Conservation (phyloP, 2,888 invertebrate genomes). For the Pristionchus japonicus region DNA sequence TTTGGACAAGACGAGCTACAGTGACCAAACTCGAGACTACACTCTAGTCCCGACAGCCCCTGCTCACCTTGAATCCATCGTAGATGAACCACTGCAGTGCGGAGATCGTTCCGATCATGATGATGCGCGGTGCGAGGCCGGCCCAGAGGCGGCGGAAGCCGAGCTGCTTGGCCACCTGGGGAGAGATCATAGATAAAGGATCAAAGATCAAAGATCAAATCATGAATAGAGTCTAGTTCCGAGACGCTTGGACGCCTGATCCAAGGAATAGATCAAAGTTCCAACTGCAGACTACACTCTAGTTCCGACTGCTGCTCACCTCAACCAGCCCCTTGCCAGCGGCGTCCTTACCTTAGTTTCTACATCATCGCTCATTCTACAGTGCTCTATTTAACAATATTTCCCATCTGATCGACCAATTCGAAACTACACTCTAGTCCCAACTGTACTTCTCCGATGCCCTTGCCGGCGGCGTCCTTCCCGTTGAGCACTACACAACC, state of each 20-base stretch:
- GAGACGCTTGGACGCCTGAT: too few species aligned
- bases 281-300: neutral
- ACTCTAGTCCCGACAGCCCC: neutral
- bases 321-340: neutral
- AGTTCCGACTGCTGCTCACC: too few species aligned
- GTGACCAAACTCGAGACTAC: neutral
- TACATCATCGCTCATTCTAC: too few species aligned
- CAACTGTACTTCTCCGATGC: constrained; percentile 5
- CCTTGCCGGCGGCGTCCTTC: constrained; percentile 44
- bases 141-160: constrained; percentile 80
- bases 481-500: too few species aligned
- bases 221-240: neutral
- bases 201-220: constrained; percentile 25
- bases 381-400: too few species aligned
- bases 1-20: neutral
- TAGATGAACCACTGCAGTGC: constrained; percentile 93
- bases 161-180: constrained; percentile 77
- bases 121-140: constrained; percentile 87
- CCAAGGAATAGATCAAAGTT: too few species aligned
- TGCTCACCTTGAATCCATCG: constrained; percentile 84
- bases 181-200: neutral
- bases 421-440: neutral
- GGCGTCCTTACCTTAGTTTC: too few species aligned
- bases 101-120: constrained; percentile 92
- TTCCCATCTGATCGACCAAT: neutral